A percentile compares a stretch with the other conserved stretches of the same genome.
Evolutionary conservation across 2,888 invertebrate species (phyloP).

Genomic region (Octodonta nipae): DNA sequence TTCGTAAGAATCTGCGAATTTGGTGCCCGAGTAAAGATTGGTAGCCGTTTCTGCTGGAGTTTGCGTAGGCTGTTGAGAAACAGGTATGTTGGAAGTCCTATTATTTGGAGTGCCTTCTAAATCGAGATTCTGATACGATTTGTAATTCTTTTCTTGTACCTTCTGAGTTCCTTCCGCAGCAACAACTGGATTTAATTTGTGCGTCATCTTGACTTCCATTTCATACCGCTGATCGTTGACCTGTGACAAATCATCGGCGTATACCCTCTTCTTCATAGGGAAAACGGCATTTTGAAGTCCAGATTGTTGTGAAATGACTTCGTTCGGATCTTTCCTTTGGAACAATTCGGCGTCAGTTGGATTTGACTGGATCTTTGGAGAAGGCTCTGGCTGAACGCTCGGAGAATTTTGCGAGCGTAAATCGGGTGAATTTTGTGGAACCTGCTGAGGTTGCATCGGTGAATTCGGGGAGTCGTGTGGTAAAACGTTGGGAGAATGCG

Average conservation of each 20-base stretch:
- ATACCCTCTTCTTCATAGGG: constrained; percentile 52
- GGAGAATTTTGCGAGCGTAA: constrained; percentile 7
- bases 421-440: too few species aligned
- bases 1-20: constrained; percentile 19
- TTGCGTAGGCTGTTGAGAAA: not conserved
- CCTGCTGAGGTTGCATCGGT: constrained; percentile 4
- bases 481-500: constrained; percentile 12
- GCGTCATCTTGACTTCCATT: constrained; percentile 9
- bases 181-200: too few species aligned
- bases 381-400: constrained; percentile 5
- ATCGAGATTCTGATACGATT: constrained; percentile 1
- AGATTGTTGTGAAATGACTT: constrained; percentile 12
- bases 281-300: constrained; percentile 32
- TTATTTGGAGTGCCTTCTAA: not conserved
- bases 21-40: constrained; percentile 8
- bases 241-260: constrained; percentile 37
- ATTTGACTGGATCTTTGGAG: constrained; percentile 3
- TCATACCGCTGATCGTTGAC: constrained; percentile 12
- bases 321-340: constrained; percentile 15
- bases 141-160: not conserved
- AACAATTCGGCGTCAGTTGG: constrained; percentile 9
- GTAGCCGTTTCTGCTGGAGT: not conserved
- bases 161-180: too few species aligned
- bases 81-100: not conserved
- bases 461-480: constrained; percentile 10